Base-by-base conservation (phyloP, 2,888 invertebrate species). In the Oxyteleia sp. region DNA sequence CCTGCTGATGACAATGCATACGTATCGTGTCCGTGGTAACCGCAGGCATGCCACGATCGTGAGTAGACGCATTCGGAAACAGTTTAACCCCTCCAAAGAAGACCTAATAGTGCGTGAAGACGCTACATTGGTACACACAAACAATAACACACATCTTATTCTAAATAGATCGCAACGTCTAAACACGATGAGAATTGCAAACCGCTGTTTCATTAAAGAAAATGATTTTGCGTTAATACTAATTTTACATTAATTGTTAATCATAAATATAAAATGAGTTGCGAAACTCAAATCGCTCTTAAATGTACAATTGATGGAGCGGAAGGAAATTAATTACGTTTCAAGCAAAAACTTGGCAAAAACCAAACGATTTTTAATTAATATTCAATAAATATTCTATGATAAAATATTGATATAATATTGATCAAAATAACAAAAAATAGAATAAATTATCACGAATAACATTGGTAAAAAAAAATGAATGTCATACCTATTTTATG, bases 31-130 rank as follows among this genome's bases (percentile, higher is more conserved):
- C 32, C 64, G 75, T 35, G 47, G 68, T 69, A 71, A 43, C 57
- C 81, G 61, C 78, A 72, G 55, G 75, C 76, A 41, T 10, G 47
- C 72, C 76, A 74, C 49, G 64, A 63, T 84, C 69, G 78, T 71
- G 57, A 78, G 45, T 49, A 55, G 69, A 79, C 64, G 75, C 78
- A 82, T 91, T 90, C 88, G 85, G 86, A 90, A 90, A 90, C 89
- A 90, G 89, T 90, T 90, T 89, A 88, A 82, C 87, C 81, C 82
- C 68, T 80, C 61, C 49, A 18, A 85, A 84, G 86, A 85, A 81
- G 72, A 87, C 86, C 87, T 84, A 89, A 88, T 88, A 87, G 86
- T n/a, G n/a, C n/a, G n/a, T 85, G 86, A 90, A 89, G 87, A 89
- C 86, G 89, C 35, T 51, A 53, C 78, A 61, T 4, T 20, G 45